Evolutionary conservation across 92 coral and sea anemone species (phyloP).

Genomic region (Siderastrea siderea): DNA sequence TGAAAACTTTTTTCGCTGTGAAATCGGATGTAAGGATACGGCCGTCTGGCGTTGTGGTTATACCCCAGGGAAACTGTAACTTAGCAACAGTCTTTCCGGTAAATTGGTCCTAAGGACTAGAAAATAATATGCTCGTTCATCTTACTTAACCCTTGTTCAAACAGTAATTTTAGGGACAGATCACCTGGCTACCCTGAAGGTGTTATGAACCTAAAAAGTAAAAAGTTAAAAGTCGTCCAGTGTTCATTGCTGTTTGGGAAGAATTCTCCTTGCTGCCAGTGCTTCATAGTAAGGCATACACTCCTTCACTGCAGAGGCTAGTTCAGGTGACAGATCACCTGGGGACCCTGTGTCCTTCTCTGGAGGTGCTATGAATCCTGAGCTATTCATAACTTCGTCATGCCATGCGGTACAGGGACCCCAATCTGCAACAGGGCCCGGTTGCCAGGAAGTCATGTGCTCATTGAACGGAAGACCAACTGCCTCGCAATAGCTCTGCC

Average conservation of each 20-base stretch:
- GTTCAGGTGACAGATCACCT: conserved; percentile 61
- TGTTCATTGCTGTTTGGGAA: conserved; percentile 24
- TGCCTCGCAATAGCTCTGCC: conserved; percentile 78
- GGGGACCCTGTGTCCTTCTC: neutral
- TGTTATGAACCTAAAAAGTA: no score
- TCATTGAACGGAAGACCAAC: conserved; percentile 66
- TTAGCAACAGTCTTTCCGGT: neutral
- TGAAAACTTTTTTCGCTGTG: neutral
- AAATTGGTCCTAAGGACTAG: no score
- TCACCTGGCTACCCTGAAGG: no score
- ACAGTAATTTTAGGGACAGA: no score
- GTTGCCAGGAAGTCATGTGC: conserved; percentile 78
- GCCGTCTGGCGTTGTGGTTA: neutral
- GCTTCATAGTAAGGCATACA: no score
- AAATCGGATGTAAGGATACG: neutral
- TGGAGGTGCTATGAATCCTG: conserved; percentile 52
- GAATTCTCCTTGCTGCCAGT: conserved; percentile 63
- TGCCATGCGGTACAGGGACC: conserved; percentile 78
- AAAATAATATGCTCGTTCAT: no score
- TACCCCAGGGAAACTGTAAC: neutral
- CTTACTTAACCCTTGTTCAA: no score
- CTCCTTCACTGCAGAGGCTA: conserved; percentile 52
- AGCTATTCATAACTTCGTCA: conserved; percentile 69
- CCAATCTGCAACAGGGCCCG: conserved; percentile 68
- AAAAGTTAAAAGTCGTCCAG: no score